A percentile compares a stretch with the other conserved stretches of the same genome.
phyloP scores from a whole-genome alignment of 2,888 invertebrate genomes.

The Pherbina coryleti region DNA sequence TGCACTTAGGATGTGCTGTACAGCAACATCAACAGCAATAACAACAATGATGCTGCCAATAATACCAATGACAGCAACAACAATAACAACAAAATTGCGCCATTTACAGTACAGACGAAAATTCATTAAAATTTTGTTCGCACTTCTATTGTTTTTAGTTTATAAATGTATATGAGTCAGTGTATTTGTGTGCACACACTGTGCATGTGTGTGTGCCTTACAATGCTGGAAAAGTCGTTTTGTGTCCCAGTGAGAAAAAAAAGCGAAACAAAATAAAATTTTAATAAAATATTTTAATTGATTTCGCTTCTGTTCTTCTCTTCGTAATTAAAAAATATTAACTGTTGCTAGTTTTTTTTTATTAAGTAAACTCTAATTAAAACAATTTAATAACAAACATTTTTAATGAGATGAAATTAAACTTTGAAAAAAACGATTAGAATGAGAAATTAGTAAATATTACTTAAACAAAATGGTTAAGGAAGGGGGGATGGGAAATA shows the following conservation, averaged over 20 bases:
- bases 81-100: not conserved
- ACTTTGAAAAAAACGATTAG: too few relatives aligned
- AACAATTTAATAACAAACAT: too few relatives aligned
- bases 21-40: not conserved
- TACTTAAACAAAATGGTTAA: too few relatives aligned
- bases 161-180: not conserved
- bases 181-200: not conserved
- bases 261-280: not conserved
- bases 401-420: too few relatives aligned
- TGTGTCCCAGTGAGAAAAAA: not conserved
- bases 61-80: not conserved
- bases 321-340: not conserved
- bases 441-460: too few relatives aligned
- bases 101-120: conserved; percentile 6
- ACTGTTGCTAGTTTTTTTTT: too few relatives aligned
- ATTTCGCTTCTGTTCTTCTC: not conserved
- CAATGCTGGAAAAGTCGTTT: not conserved
- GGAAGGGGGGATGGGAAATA: too few relatives aligned
- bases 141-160: not conserved
- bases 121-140: conserved; percentile 11
- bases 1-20: conserved; percentile 18
- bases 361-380: too few relatives aligned
- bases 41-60: not conserved
- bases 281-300: not conserved
- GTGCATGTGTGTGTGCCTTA: not conserved